Conservation (phyloP, 1,140 invertebrate genomes). For the Zaprionus vittiger region DNA sequence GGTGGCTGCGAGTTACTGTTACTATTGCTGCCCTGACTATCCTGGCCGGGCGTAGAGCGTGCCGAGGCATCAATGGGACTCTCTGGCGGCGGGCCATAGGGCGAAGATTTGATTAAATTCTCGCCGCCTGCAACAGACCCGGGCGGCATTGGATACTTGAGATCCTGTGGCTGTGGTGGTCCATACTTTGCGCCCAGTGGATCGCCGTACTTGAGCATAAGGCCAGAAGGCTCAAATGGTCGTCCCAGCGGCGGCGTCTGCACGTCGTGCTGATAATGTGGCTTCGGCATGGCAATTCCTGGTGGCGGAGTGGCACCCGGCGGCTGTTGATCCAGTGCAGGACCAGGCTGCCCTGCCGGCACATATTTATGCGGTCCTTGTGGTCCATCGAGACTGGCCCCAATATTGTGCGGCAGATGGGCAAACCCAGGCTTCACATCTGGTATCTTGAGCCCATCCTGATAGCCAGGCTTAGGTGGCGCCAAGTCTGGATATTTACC, state of each 20-base stretch:
- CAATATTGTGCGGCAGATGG: slow-evolving; percentile 66
- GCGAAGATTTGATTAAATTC: slow-evolving; percentile 82
- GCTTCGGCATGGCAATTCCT: slow-evolving; percentile 81
- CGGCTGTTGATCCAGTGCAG: slow-evolving; percentile 59
- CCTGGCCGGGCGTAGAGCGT: slow-evolving; percentile 81
- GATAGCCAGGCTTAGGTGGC: slow-evolving; percentile 62
- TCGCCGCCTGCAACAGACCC: slow-evolving; percentile 69
- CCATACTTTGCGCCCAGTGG: slow-evolving; percentile 75
- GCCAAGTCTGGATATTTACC: slow-evolving; percentile 72
- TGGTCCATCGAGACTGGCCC: slow-evolving; percentile 41
- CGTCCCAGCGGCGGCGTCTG: slow-evolving; percentile 75
- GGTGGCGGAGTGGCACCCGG: slow-evolving; percentile 69
- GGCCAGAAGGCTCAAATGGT: slow-evolving; percentile 74
- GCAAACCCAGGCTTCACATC: slow-evolving; percentile 75
- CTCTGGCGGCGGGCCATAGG: slow-evolving; percentile 73
- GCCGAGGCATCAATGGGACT: slow-evolving; percentile 81
- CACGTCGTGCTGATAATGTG: slow-evolving; percentile 81
- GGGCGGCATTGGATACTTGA: slow-evolving; percentile 81
- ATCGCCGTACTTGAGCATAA: slow-evolving; percentile 84
- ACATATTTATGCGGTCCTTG: slow-evolving; percentile 59
- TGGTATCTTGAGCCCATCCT: slow-evolving; percentile 75
- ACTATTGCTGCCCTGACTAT: slow-evolving; percentile 84
- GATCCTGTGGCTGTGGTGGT: slow-evolving; percentile 72
- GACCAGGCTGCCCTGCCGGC: slow-evolving; percentile 45
- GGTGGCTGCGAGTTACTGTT: slow-evolving; percentile 82